phyloP scores from a whole-genome alignment of 1,140 invertebrate species.

The Drosophila eugracilis region DNA sequence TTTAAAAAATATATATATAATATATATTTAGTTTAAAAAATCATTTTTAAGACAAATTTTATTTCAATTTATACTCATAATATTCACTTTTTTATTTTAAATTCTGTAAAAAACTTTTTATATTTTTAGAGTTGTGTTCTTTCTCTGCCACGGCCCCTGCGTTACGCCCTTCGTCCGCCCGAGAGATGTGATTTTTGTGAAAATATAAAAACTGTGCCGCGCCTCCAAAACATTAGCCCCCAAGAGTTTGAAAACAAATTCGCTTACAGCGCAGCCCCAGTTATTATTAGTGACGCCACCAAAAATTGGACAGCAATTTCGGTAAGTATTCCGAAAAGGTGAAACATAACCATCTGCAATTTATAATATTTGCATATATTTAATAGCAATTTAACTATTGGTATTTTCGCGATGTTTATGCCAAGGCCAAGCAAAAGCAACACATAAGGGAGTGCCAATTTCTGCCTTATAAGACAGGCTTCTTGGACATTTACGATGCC shows the following conservation, averaged over 20 bases:
- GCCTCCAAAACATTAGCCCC: constrained; percentile 88
- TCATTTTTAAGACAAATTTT: no score
- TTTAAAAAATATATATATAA: no score
- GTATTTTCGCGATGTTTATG: constrained; percentile 93
- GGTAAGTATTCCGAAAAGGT: constrained; percentile 46
- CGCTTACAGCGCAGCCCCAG: constrained; percentile 91
- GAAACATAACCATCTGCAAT: not conserved
- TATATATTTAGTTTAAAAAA: no score
- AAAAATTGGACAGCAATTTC: constrained; percentile 91
- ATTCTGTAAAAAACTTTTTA: no score
- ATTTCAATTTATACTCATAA: no score
- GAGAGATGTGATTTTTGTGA: constrained; percentile 91
- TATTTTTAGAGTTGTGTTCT: constrained; percentile 87
- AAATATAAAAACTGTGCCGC: constrained; percentile 87
- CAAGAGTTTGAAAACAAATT: constrained; percentile 89
- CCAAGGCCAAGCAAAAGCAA: constrained; percentile 85
- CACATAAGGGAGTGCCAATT: constrained; percentile 92
- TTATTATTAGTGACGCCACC: constrained; percentile 93
- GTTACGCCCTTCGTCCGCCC: constrained; percentile 89
- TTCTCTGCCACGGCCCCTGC: constrained; percentile 86
- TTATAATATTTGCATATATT: not conserved
- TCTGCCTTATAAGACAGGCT: constrained; percentile 95
- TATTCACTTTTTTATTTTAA: no score
- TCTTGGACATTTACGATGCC: constrained; percentile 89
- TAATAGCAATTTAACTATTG: constrained; percentile 88